These are phyloP conservation scores for Dasysyrphus albostriatus DNA, from an alignment of 2,888 invertebrate species.

Conservation along the genomic window DNA sequence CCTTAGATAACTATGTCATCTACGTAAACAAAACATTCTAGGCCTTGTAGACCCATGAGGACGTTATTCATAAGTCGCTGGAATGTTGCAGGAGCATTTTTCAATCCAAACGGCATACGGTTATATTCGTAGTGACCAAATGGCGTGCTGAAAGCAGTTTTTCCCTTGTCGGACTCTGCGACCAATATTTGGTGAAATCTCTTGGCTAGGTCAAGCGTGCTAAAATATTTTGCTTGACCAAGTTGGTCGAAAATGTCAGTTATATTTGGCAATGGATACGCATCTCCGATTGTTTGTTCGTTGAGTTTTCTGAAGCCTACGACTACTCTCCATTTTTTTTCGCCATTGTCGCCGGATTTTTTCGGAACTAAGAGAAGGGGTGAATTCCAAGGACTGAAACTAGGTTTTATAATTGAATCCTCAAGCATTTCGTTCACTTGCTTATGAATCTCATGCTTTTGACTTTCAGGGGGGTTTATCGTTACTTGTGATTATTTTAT, in stretches of 20 bases:
- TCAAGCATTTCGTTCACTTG: conserved; percentile 31
- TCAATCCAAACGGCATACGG: not conserved
- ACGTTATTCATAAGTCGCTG: not conserved
- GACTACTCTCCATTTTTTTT: not conserved
- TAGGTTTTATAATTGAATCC: conserved; percentile 4
- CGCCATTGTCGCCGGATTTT: not conserved
- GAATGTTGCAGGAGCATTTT: not conserved
- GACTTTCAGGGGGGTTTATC: conserved; percentile 13
- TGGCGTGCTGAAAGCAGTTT: not conserved
- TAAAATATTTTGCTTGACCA: not conserved
- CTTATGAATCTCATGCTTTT: conserved; percentile 35
- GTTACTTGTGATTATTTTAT: conserved; percentile 29
- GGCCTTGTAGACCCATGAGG: not conserved
- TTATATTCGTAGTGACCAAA: not conserved
- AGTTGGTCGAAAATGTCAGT: not conserved
- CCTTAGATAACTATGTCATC: not conserved
- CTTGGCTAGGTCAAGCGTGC: not conserved
- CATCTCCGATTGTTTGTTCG: not conserved
- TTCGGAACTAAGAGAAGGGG: conserved; percentile 20
- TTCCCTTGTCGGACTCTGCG: not conserved
- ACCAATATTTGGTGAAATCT: conserved; percentile 1
- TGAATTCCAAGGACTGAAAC: conserved; percentile 22
- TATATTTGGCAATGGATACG: not conserved
- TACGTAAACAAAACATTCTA: not conserved
- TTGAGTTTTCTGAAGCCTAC: too few relatives aligned